phyloP scores from a whole-genome alignment of 2,113 vertebrate species.

The Phoenicopterus ruber region DNA sequence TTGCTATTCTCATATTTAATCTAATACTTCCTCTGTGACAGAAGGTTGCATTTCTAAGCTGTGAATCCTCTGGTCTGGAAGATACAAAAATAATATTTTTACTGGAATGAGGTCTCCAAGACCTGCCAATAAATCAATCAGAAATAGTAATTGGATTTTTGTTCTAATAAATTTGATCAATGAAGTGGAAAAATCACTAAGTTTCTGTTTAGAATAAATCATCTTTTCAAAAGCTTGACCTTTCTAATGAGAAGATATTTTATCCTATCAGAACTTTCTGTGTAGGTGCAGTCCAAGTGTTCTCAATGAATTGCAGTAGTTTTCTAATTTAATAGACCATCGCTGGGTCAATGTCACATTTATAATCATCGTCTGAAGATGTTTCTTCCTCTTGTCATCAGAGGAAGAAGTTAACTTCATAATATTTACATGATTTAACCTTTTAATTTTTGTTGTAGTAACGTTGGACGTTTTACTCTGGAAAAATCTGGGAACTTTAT shows the following conservation, averaged over 20 bases:
- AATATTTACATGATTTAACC: neutral
- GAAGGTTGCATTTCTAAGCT: neutral
- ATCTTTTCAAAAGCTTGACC: neutral
- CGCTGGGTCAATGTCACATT: neutral
- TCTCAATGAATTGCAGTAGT: neutral
- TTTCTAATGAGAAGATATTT: neutral
- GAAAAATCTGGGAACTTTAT: neutral
- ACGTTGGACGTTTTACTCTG: neutral
- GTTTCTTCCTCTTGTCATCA: slow-evolving; percentile 16
- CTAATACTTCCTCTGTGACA: neutral
- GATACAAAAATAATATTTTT: neutral
- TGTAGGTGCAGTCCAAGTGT: neutral
- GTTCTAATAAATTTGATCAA: neutral
- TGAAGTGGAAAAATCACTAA: neutral
- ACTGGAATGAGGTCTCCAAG: neutral
- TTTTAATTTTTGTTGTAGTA: neutral
- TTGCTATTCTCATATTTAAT: neutral
- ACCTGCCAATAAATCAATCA: neutral
- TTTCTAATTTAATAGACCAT: slow-evolving; percentile 16
- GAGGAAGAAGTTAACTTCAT: neutral
- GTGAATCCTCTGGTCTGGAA: neutral
- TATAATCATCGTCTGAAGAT: slow-evolving; percentile 21
- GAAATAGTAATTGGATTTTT: neutral
- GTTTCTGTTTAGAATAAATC: neutral
- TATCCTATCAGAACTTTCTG: neutral